A percentile compares a stretch with the other conserved stretches of the same genome.
phyloP scores from a whole-genome alignment of 1,140 invertebrate genomes.

The Riptortus pedestris region DNA sequence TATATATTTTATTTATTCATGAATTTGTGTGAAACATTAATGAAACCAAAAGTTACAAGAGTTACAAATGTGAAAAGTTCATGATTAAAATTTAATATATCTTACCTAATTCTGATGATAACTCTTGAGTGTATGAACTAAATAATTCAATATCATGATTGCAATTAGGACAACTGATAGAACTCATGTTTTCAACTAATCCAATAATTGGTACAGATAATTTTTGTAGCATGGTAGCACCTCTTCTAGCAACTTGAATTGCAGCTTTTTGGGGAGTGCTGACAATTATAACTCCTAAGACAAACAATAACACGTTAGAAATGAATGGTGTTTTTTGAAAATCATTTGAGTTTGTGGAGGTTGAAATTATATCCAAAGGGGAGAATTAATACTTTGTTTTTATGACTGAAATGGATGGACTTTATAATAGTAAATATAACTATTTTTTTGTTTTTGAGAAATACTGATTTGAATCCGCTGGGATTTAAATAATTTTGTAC shows the following conservation, averaged over 20 bases:
- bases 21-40: neutral
- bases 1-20: neutral
- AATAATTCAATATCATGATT: slow-evolving; percentile 48
- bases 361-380: too few relatives aligned
- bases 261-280: slow-evolving; percentile 78
- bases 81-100: slow-evolving; percentile 31
- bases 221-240: slow-evolving; percentile 69
- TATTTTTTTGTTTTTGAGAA: too few relatives aligned
- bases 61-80: neutral
- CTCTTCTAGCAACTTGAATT: slow-evolving; percentile 65
- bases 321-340: neutral
- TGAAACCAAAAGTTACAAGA: neutral
- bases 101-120: slow-evolving; percentile 37
- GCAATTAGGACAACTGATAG: slow-evolving; percentile 60
- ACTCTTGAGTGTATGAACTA: slow-evolving; percentile 43
- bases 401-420: too few relatives aligned
- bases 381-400: too few relatives aligned
- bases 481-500: too few relatives aligned
- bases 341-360: too few relatives aligned
- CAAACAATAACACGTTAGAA: neutral
- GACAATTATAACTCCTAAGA: slow-evolving; percentile 61
- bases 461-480: too few relatives aligned
- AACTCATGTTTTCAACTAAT: slow-evolving; percentile 77
- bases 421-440: too few relatives aligned
- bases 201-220: slow-evolving; percentile 68